Conservation (phyloP, 1,140 invertebrate species). For the Aleiodes sp. region DNA sequence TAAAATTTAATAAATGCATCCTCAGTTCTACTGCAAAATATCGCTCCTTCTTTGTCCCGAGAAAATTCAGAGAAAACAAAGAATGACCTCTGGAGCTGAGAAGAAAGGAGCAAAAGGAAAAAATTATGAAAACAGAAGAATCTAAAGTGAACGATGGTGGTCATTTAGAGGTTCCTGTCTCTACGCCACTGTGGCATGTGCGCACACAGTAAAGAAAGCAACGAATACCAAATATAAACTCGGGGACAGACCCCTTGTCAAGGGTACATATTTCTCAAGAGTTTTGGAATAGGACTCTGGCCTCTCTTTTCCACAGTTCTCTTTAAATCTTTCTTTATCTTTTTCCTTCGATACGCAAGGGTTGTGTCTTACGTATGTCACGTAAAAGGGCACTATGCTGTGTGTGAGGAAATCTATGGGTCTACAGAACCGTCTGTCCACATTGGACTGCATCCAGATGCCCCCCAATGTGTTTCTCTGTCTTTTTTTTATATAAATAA, state of each 20-base stretch:
- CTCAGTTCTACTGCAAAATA: too few relatives aligned
- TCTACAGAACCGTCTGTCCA: background rate
- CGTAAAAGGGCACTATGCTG: background rate
- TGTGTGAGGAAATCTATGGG: background rate
- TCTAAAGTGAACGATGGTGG: background rate
- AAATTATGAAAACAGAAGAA: background rate
- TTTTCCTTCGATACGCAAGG: background rate
- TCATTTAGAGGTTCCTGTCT: constrained; percentile 6
- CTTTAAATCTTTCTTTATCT: background rate
- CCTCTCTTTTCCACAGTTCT: background rate
- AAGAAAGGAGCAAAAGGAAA: background rate
- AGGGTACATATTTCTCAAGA: constrained; percentile 53
- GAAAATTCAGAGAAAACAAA: too few relatives aligned
- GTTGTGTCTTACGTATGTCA: background rate
- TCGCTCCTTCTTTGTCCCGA: too few relatives aligned
- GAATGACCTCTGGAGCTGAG: too few relatives aligned
- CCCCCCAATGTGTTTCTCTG: background rate
- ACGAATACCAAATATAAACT: constrained; percentile 63
- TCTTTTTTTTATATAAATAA: background rate
- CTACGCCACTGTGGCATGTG: constrained; percentile 53
- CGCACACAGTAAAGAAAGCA: constrained; percentile 45
- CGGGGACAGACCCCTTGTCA: constrained; percentile 59
- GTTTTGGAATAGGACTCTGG: constrained; percentile 49
- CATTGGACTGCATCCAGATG: constrained; percentile 14
- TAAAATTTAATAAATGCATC: too few relatives aligned